Conservation (phyloP, 1,140 invertebrate species). For the Cydia fagiglandana region DNA sequence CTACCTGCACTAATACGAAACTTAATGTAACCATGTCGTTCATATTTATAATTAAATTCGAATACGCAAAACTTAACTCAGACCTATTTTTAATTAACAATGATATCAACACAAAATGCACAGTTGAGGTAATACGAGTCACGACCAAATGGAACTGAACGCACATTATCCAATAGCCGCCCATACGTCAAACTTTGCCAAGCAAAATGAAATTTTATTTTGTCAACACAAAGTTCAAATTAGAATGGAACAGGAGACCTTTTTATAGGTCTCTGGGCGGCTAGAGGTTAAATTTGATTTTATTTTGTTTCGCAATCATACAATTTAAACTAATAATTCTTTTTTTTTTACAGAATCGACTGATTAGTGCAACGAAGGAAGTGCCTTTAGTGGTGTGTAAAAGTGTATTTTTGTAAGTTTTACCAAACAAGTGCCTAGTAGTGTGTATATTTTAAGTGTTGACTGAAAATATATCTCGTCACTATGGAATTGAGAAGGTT, state of each 20-base stretch:
- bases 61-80: neutral
- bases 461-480: conserved; percentile 24
- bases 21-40: no score
- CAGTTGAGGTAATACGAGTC: conserved; percentile 1
- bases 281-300: no score
- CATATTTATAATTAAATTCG: no score
- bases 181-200: no score
- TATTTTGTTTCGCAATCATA: neutral
- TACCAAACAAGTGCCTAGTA: conserved; percentile 39
- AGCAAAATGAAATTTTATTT: no score
- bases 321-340: neutral
- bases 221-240: no score
- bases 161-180: no score
- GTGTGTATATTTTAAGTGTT: conserved; percentile 41
- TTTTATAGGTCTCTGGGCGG: no score
- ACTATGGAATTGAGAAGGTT: conserved; percentile 62
- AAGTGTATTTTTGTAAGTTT: conserved; percentile 24
- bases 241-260: no score
- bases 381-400: conserved; percentile 23
- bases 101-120: conserved; percentile 38
- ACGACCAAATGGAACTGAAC: neutral
- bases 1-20: no score
- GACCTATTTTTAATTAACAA: conserved; percentile 22
- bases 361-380: conserved; percentile 11
- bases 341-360: conserved; percentile 17